A percentile compares a stretch with the other conserved stretches of the same genome.
These are phyloP conservation scores for Sorex maritimensis DNA, from an alignment of 2,797 vertebrate genomes.

Conservation along the genomic window DNA sequence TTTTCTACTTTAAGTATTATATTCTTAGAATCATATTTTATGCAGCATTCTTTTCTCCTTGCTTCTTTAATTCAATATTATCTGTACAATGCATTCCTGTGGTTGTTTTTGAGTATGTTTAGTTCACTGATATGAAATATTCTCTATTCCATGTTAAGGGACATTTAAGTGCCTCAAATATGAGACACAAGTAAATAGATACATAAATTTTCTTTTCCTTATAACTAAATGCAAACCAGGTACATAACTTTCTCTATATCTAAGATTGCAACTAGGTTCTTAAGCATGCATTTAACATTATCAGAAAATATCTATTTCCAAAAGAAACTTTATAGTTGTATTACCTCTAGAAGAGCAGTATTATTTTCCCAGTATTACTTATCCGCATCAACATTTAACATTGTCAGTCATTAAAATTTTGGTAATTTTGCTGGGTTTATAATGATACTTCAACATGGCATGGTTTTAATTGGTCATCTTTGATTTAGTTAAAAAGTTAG, in stretches of 20 bases:
- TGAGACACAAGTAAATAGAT: neutral
- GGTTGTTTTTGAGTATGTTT: neutral
- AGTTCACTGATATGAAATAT: neutral
- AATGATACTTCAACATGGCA: neutral
- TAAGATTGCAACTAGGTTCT: neutral
- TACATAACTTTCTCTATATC: neutral
- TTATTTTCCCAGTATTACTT: neutral
- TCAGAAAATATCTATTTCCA: slow-evolving; percentile 22
- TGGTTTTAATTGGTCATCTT: neutral
- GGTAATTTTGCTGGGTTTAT: neutral
- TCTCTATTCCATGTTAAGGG: neutral
- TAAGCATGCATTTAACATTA: slow-evolving; percentile 19
- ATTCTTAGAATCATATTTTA: neutral
- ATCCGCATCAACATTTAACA: neutral
- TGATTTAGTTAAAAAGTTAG: slow-evolving; percentile 17
- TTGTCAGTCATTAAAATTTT: neutral
- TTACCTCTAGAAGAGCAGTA: neutral
- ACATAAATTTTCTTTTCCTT: neutral
- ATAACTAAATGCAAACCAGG: neutral
- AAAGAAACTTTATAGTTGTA: neutral
- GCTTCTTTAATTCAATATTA: slow-evolving; percentile 28
- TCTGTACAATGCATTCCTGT: neutral
- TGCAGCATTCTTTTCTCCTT: neutral
- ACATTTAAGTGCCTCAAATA: neutral
- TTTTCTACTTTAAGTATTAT: neutral